Conservation (phyloP, 2,888 invertebrate genomes). For the Nomada goodeniana region DNA sequence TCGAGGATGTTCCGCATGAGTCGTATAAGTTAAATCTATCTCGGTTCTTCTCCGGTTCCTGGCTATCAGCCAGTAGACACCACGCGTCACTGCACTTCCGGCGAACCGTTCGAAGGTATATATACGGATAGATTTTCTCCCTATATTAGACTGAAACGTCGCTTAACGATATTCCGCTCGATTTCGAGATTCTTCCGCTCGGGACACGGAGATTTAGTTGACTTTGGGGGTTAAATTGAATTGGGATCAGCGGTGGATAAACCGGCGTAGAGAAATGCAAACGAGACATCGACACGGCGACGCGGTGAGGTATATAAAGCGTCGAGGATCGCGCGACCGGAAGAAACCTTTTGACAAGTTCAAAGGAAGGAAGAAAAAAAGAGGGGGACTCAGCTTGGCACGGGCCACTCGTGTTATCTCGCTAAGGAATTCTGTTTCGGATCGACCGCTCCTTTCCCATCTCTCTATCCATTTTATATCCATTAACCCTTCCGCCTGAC, state of each 20-base stretch:
- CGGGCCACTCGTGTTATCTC: slow-evolving; percentile 52
- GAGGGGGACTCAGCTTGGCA: slow-evolving; percentile 64
- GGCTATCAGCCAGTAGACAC: slow-evolving; percentile 51
- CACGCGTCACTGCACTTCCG: slow-evolving; percentile 52
- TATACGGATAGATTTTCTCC: slow-evolving; percentile 21
- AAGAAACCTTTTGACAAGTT: slow-evolving; percentile 39
- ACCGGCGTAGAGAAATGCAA: too few relatives aligned
- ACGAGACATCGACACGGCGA: neutral
- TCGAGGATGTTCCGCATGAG: neutral
- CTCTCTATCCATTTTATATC: neutral
- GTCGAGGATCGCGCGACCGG: slow-evolving; percentile 10
- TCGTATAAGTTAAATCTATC: slow-evolving; percentile 42
- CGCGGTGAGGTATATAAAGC: neutral
- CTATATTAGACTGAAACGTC: slow-evolving; percentile 16
- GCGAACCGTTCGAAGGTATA: slow-evolving; percentile 40
- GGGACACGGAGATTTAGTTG: neutral
- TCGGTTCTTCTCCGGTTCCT: slow-evolving; percentile 33
- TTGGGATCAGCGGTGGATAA: too few relatives aligned
- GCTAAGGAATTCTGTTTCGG: slow-evolving; percentile 56
- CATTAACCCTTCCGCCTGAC: neutral
- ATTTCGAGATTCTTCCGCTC: neutral
- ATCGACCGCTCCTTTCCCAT: slow-evolving; percentile 27
- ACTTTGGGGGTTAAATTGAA: too few relatives aligned
- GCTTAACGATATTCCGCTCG: neutral
- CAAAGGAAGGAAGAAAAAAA: slow-evolving; percentile 35